phyloP scores from a whole-genome alignment of 1,140 invertebrate species.

The Drosophila azteca region DNA sequence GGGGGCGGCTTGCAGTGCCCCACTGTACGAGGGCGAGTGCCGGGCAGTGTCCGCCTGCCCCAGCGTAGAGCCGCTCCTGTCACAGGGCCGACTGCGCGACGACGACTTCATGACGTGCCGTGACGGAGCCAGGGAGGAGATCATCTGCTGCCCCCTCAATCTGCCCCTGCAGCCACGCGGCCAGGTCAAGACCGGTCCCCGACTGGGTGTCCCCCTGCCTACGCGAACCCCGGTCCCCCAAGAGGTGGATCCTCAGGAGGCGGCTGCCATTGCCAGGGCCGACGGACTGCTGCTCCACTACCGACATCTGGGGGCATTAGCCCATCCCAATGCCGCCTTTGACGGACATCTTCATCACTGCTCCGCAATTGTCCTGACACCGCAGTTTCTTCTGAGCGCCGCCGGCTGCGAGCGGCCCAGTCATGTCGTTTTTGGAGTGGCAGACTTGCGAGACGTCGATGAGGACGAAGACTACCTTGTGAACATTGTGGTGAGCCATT shows the following conservation, averaged over 20 bases:
- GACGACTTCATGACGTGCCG: conserved; percentile 55
- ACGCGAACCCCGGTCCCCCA: neutral
- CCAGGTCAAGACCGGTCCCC: conserved; percentile 5
- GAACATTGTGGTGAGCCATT: conserved; percentile 46
- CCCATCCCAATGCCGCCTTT: conserved; percentile 62
- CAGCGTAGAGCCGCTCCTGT: conserved; percentile 40
- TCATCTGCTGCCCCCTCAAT: conserved; percentile 59
- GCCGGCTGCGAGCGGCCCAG: conserved; percentile 57
- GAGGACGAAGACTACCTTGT: conserved; percentile 59
- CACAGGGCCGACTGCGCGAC: conserved; percentile 49
- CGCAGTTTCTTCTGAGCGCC: conserved; percentile 47
- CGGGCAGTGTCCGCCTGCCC: conserved; percentile 40
- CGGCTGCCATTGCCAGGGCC: conserved; percentile 18
- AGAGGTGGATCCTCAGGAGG: conserved; percentile 10
- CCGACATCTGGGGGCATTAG: conserved; percentile 52
- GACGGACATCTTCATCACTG: conserved; percentile 64
- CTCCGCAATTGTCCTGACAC: conserved; percentile 48
- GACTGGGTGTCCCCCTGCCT: neutral
- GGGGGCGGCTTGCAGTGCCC: conserved; percentile 40
- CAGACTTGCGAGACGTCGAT: conserved; percentile 59
- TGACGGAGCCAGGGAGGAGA: conserved; percentile 53
- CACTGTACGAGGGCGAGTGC: conserved; percentile 58
- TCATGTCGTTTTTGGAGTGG: conserved; percentile 64
- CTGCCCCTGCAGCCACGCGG: conserved; percentile 50
- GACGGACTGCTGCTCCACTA: conserved; percentile 40